Conservation (phyloP, 2,113 vertebrate genomes). For the Poeciliopsis retropinna region DNA sequence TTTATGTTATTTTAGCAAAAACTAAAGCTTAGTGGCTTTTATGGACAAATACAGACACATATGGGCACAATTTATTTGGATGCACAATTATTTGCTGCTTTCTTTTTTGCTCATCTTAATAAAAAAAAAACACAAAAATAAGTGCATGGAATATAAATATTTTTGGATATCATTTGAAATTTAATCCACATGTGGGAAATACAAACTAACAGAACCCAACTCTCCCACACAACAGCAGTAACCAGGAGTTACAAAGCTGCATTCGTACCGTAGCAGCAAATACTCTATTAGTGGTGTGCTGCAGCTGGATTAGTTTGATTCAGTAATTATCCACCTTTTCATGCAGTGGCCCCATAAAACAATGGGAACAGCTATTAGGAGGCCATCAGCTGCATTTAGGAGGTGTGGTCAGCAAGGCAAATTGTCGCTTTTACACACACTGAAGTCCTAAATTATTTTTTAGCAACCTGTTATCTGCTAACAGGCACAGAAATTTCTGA, state of each 20-base stretch:
- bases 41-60: not conserved
- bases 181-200: slow-evolving; percentile 20
- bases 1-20: slow-evolving; percentile 19
- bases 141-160: not conserved
- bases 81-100: not conserved
- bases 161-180: not conserved
- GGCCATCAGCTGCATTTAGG: not conserved
- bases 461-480: not conserved
- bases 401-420: not conserved
- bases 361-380: slow-evolving; percentile 3
- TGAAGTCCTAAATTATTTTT: slow-evolving; percentile 3
- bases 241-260: slow-evolving; percentile 7
- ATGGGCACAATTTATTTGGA: slow-evolving; percentile 2
- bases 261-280: slow-evolving; percentile 5
- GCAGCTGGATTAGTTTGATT: slow-evolving; percentile 5
- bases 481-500: not conserved
- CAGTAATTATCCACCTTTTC: not conserved
- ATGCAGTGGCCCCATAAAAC: slow-evolving; percentile 5
- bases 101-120: not conserved
- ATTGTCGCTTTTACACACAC: not conserved
- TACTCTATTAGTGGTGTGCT: slow-evolving; percentile 6
- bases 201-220: not conserved
- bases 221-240: slow-evolving; percentile 11
- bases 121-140: no score
- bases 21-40: slow-evolving; percentile 10